phyloP scores from a whole-genome alignment of 2,113 vertebrate species.

The Oryzias celebensis region DNA sequence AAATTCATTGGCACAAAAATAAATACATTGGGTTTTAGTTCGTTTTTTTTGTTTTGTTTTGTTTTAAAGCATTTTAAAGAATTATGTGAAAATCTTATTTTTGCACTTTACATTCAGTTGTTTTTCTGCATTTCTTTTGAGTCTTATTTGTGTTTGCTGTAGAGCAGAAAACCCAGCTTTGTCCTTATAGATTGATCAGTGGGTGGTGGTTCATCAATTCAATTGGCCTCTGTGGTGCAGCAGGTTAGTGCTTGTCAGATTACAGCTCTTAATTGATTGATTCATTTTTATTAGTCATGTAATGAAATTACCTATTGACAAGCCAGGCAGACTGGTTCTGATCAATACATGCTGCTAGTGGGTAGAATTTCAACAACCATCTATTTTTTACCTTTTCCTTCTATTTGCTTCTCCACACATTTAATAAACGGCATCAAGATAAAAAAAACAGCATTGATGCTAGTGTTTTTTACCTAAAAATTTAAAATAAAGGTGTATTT shows the following conservation, averaged over 20 bases:
- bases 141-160: constrained; percentile 15
- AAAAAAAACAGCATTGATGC: too few relatives aligned
- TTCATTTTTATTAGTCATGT: constrained; percentile 67
- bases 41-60: too few relatives aligned
- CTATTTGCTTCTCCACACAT: too few relatives aligned
- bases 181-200: constrained; percentile 45
- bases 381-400: neutral
- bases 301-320: constrained; percentile 69
- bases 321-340: constrained; percentile 29
- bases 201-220: constrained; percentile 55
- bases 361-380: constrained; percentile 39
- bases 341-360: constrained; percentile 56
- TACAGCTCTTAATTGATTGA: constrained; percentile 65
- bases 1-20: too few relatives aligned
- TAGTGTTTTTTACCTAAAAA: too few relatives aligned
- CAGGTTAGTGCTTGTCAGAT: constrained; percentile 64
- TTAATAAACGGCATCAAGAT: too few relatives aligned
- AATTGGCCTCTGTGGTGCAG: constrained; percentile 44
- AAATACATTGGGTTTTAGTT: neutral
- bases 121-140: neutral
- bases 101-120: neutral
- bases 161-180: constrained; percentile 25
- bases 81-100: neutral
- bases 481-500: too few relatives aligned
- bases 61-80: neutral